These are phyloP conservation scores for Hydropsyche tenuis DNA, from an alignment of 1,140 invertebrate genomes.

Conservation along the genomic window DNA sequence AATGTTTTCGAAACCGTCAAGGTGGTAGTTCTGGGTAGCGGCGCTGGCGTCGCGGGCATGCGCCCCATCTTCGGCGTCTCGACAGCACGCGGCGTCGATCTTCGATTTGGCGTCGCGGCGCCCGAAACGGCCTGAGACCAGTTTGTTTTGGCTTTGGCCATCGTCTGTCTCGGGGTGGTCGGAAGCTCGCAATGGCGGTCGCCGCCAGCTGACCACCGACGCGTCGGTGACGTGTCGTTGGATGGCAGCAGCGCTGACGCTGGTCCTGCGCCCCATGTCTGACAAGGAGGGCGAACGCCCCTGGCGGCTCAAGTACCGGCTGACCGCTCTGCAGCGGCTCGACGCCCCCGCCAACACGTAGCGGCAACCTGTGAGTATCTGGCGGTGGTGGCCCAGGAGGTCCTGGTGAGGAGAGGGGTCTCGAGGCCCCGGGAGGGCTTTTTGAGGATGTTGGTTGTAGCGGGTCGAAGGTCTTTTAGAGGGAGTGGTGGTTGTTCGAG, in stretches of 20 bases:
- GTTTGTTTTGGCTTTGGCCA: neutral
- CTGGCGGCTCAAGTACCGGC: conserved; percentile 44
- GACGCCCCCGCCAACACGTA: conserved; percentile 45
- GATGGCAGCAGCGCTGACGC: neutral
- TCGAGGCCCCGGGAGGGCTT: too few relatives aligned
- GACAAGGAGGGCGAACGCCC: conserved; percentile 29
- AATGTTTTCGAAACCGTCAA: too few relatives aligned
- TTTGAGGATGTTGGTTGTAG: too few relatives aligned
- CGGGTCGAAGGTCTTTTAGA: too few relatives aligned
- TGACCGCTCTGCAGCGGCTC: conserved; percentile 42
- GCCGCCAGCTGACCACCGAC: neutral
- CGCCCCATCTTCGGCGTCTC: neutral
- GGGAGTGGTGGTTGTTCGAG: too few relatives aligned
- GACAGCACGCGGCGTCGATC: conserved; percentile 2
- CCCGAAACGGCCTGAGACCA: neutral
- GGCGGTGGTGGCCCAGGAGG: too few relatives aligned
- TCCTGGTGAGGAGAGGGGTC: too few relatives aligned
- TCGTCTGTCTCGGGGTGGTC: neutral
- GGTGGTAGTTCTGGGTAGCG: neutral
- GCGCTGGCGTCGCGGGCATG: neutral
- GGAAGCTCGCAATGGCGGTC: neutral
- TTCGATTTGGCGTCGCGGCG: conserved; percentile 15
- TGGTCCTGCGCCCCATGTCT: conserved; percentile 9
- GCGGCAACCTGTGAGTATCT: conserved; percentile 44
- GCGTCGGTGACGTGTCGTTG: neutral